phyloP scores from a whole-genome alignment of 2,888 invertebrate species.

The Theretra japonica region DNA sequence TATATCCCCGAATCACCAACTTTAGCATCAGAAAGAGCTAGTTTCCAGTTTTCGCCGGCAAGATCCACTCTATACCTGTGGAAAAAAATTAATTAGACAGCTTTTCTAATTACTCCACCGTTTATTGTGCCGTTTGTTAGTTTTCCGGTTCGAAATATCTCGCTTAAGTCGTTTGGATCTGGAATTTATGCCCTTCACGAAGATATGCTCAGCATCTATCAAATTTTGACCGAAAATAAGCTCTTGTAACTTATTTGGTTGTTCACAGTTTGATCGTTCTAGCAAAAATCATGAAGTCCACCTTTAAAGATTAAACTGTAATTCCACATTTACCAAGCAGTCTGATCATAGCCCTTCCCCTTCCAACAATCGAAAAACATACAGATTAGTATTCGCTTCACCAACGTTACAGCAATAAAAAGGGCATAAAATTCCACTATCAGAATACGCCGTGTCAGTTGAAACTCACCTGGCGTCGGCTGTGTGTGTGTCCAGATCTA shows the following conservation, averaged over 20 bases:
- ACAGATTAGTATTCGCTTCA: neutral
- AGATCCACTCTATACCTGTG: conserved; percentile 77
- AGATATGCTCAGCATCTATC: too few species aligned
- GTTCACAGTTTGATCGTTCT: too few species aligned
- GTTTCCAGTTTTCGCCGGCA: conserved; percentile 77
- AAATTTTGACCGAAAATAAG: too few species aligned
- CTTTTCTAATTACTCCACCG: neutral
- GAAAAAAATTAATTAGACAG: neutral
- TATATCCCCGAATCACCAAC: conserved; percentile 76
- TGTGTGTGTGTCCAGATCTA: conserved; percentile 87
- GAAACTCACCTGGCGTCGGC: conserved; percentile 84
- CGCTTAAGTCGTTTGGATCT: too few species aligned
- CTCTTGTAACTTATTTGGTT: too few species aligned
- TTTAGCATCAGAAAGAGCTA: conserved; percentile 68
- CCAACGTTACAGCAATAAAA: neutral
- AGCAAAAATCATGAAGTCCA: too few species aligned
- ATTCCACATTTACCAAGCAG: too few species aligned
- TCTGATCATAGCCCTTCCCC: too few species aligned
- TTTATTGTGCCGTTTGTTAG: too few species aligned
- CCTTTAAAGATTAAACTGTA: too few species aligned
- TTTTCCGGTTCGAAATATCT: too few species aligned
- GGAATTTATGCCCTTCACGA: too few species aligned
- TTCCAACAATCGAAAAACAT: neutral
- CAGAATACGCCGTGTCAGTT: neutral
- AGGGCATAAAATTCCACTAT: neutral